Conservation (phyloP, 2,113 vertebrate species). For the Eudorcas thomsonii region DNA sequence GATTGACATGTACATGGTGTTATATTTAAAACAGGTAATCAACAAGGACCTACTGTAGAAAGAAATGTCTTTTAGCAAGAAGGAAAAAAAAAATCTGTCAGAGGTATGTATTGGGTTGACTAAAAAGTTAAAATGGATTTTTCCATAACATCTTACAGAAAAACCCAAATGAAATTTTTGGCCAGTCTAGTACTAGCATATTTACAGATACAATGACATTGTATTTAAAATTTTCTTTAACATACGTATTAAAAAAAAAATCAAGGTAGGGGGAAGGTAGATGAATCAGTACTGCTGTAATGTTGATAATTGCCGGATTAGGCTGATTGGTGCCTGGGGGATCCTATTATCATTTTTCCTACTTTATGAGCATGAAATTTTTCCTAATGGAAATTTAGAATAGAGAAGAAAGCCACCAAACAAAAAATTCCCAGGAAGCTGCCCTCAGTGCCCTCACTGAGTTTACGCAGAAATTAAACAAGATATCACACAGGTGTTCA, state of each 20-base stretch:
- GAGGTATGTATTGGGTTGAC: not conserved
- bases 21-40: not conserved
- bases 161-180: not conserved
- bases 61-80: not conserved
- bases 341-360: not conserved
- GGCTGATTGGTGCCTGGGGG: not conserved
- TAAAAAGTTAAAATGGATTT: not conserved
- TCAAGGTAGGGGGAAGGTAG: not conserved
- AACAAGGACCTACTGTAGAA: not conserved
- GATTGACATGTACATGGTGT: not conserved
- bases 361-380: not conserved
- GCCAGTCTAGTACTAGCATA: not conserved
- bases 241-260: not conserved
- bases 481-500: not conserved
- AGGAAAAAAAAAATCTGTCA: not conserved
- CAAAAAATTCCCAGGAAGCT: not conserved
- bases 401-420: slow-evolving; percentile 13
- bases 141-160: not conserved
- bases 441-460: not conserved
- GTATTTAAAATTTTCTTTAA: not conserved
- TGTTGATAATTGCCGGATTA: not conserved
- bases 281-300: not conserved
- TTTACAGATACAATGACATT: not conserved
- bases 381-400: not conserved
- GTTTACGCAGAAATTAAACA: not conserved